phyloP scores from a whole-genome alignment of 2,113 vertebrate species.

The Chloropsis cyanopogon region DNA sequence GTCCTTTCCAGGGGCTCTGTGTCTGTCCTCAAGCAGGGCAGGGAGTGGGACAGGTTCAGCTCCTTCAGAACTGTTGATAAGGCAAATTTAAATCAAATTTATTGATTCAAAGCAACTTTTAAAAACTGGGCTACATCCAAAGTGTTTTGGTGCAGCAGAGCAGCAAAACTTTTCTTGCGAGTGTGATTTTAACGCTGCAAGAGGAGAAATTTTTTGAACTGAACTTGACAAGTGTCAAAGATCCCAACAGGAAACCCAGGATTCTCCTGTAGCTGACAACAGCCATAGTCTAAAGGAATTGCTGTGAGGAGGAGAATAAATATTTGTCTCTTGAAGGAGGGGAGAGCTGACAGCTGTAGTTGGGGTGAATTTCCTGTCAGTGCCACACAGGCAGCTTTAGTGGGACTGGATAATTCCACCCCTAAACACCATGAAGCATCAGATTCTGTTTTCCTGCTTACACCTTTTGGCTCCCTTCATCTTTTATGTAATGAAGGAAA shows the following conservation, averaged over 20 bases:
- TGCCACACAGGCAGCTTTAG: background rate
- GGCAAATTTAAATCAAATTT: background rate
- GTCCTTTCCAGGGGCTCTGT: fast-evolving
- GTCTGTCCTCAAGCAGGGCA: background rate
- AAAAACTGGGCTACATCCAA: fast-evolving
- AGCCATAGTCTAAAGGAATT: background rate
- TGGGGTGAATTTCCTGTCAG: background rate
- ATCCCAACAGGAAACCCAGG: background rate
- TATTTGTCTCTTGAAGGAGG: background rate
- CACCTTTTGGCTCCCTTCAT: background rate
- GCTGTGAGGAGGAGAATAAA: background rate
- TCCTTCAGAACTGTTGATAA: background rate
- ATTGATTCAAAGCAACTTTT: background rate
- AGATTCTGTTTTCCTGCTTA: background rate
- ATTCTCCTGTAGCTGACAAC: background rate
- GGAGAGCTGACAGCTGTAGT: background rate
- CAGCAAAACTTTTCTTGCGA: background rate
- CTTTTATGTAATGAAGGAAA: background rate
- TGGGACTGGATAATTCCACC: background rate
- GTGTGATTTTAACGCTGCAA: background rate
- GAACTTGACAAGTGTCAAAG: background rate
- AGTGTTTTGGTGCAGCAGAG: background rate
- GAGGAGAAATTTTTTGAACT: background rate
- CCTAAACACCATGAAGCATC: background rate
- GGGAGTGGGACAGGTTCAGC: background rate